Conservation (phyloP, 2,888 invertebrate species). For the Rhagonycha lutea region DNA sequence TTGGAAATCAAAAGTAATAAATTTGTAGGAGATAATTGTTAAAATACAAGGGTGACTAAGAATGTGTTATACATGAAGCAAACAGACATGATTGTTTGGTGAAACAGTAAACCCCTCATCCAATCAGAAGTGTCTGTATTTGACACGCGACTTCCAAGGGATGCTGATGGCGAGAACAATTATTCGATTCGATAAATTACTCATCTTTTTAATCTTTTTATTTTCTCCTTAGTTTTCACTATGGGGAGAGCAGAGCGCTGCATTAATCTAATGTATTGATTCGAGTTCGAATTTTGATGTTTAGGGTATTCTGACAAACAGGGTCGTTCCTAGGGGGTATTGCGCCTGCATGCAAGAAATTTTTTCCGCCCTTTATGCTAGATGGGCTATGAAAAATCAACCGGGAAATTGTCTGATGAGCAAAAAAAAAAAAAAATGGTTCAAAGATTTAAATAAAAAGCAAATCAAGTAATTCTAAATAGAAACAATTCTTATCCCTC, state of each 20-base stretch:
- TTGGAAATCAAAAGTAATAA: not conserved
- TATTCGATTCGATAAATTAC: slow-evolving; percentile 34
- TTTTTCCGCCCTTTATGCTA: too few relatives aligned
- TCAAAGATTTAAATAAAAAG: too few relatives aligned
- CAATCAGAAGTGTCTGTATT: slow-evolving; percentile 39
- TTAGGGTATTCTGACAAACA: not conserved
- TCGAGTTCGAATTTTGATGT: not conserved
- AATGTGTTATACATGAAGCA: slow-evolving; percentile 35
- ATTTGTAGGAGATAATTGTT: not conserved
- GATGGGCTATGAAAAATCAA: too few relatives aligned
- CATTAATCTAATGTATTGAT: slow-evolving; percentile 5
- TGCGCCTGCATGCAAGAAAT: too few relatives aligned
- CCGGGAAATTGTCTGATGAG: too few relatives aligned
- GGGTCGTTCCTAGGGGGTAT: too few relatives aligned
- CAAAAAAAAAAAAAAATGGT: too few relatives aligned
- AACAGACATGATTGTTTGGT: slow-evolving; percentile 41
- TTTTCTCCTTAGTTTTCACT: slow-evolving; percentile 26
- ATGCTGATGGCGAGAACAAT: slow-evolving; percentile 32
- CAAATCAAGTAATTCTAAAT: too few relatives aligned
- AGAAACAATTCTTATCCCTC: too few relatives aligned
- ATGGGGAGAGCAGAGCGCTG: slow-evolving; percentile 25
- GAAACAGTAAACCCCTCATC: slow-evolving; percentile 37
- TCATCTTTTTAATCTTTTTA: slow-evolving; percentile 38
- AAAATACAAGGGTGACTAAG: slow-evolving; percentile 22
- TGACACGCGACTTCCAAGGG: slow-evolving; percentile 41